Base-by-base conservation (phyloP, 2,797 vertebrate genomes). In the Megalops cyprinoides region DNA sequence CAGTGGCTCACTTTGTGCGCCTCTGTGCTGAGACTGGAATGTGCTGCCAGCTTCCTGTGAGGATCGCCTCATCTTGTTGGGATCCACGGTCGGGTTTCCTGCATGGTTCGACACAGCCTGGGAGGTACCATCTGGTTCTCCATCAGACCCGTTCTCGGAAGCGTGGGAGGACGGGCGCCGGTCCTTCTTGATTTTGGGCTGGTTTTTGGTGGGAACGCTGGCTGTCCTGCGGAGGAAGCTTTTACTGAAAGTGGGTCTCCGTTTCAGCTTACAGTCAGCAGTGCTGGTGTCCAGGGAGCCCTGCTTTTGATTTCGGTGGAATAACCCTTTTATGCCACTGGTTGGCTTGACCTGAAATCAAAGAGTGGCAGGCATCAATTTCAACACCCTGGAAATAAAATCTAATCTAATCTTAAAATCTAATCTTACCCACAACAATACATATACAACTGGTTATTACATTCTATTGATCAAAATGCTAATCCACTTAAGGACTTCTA, bases 261-360 rank as follows among this genome's bases (percentile, higher is more conserved):
- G 95, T 81, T 86, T 93, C 91, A 92, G 96, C 89, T 95, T 82
- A 69, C 65, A 69, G 42, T 92, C 97, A 98, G 93, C 97, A 99
- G 94, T 97, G 97, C 96, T 97, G 96, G 98, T 98, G 97, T 99
- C 98, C 89, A 99, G 97, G 78, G 98, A 98, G 88, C 95, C 89
- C 87, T 98, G 97, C 93, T 99, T 99, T 96, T 97, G 96, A 94
- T 95, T 98, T 95, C 97, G 97, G 95, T 98, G 96, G 93, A 99
- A 99, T 80, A 99, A 94, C 79, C 97, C 96, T 96, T 98, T 99
- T 96, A 99, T 96, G 90, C 98, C 97, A 89, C 95, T 95, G 92
- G 92, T 93, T 89, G 95, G 95, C 88, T 94, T 97, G 93, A 93
- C 96, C 98, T 99, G 93, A 81, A 88, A 86, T 86, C 80, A 88